Evolutionary conservation across 2,888 invertebrate species (phyloP).

Genomic region (Odontocolon sp.): DNA sequence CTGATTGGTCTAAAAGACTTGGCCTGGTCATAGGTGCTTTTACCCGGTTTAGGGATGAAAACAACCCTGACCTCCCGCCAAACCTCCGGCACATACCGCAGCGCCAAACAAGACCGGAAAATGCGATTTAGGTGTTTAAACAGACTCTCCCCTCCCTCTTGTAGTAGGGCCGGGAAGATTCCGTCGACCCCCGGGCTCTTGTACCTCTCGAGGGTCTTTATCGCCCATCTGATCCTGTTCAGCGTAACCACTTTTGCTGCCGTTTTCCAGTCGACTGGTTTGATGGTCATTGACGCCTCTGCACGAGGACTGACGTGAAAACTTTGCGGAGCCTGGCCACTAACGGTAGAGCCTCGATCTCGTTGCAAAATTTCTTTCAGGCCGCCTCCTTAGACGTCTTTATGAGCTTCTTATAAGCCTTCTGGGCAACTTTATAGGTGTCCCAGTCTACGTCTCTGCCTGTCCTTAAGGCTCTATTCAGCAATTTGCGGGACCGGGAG

Average conservation of each 20-base stretch:
- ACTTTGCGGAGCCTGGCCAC: slow-evolving; percentile 25
- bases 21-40: slow-evolving; percentile 10
- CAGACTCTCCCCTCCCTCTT: background rate
- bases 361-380: slow-evolving; percentile 19
- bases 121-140: background rate
- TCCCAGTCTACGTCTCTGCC: slow-evolving; percentile 7
- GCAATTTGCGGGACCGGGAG: background rate
- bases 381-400: background rate
- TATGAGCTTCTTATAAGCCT: background rate
- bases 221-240: slow-evolving; percentile 23
- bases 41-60: slow-evolving; percentile 54
- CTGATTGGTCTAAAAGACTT: slow-evolving; percentile 55
- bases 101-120: no score
- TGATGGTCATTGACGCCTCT: background rate
- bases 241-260: background rate
- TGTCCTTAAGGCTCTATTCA: slow-evolving; percentile 33
- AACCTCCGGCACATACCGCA: no score
- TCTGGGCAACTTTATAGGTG: background rate
- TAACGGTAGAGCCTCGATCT: background rate
- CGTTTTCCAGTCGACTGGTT: background rate
- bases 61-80: slow-evolving; percentile 42
- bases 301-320: slow-evolving; percentile 27
- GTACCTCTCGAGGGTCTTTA: background rate
- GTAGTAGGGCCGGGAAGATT: slow-evolving; percentile 17
- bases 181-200: slow-evolving; percentile 7